Conservation (phyloP, 2,888 invertebrate genomes). For the Eremobia ochroleuca region DNA sequence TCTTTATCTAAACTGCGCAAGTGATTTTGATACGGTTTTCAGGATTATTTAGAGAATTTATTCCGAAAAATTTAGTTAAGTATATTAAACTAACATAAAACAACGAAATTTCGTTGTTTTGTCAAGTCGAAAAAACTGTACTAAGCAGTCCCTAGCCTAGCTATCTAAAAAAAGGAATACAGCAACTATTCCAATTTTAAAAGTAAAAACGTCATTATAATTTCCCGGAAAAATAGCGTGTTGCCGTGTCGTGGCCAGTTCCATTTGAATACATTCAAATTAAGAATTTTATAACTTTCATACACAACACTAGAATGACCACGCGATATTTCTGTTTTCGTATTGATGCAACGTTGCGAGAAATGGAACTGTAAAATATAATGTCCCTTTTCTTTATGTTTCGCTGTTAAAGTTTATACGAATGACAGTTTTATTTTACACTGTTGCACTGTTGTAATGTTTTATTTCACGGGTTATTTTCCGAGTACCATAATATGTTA, state of each 20-base stretch:
- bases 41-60: background rate
- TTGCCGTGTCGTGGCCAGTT: slow-evolving; percentile 39
- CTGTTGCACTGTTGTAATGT: slow-evolving; percentile 26
- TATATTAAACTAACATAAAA: background rate
- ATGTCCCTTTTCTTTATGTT: slow-evolving; percentile 42
- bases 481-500: background rate
- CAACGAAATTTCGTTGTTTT: background rate
- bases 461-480: slow-evolving; percentile 41
- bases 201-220: slow-evolving; percentile 20
- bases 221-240: slow-evolving; percentile 36
- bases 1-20: background rate
- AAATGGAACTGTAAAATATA: slow-evolving; percentile 63
- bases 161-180: background rate
- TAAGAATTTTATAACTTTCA: slow-evolving; percentile 56
- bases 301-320: slow-evolving; percentile 46
- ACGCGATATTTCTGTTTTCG: slow-evolving; percentile 62
- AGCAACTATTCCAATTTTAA: slow-evolving; percentile 14
- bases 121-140: background rate
- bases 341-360: slow-evolving; percentile 52
- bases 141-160: background rate
- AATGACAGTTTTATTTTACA: slow-evolving; percentile 34
- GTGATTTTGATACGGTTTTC: background rate
- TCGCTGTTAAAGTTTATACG: slow-evolving; percentile 35
- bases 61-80: background rate
- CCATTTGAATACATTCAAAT: slow-evolving; percentile 63